A percentile compares a stretch with the other conserved stretches of the same genome.
Conservation (phyloP, 2,888 invertebrate genomes). For the Leptinotarsa haldemani region DNA sequence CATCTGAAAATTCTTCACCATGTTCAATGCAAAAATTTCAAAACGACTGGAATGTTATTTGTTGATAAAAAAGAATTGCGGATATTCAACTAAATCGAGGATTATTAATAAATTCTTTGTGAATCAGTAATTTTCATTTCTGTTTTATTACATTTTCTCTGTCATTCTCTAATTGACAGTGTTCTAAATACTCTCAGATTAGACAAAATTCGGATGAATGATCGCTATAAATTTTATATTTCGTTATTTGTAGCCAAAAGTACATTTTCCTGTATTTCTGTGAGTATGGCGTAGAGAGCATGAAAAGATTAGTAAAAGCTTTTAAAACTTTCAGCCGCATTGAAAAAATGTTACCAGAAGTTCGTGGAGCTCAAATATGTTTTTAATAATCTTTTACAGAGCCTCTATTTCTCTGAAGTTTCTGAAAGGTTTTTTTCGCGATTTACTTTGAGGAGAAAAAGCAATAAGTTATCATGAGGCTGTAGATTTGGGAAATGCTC, state of each 20-base stretch:
- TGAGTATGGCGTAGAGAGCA: neutral
- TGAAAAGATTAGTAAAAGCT: conserved; percentile 10
- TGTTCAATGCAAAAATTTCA: too few species aligned
- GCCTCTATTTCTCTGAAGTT: neutral
- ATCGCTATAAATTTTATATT: neutral
- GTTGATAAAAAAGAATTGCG: too few species aligned
- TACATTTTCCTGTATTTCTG: neutral
- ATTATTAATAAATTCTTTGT: too few species aligned
- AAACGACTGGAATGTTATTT: too few species aligned
- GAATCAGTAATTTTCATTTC: too few species aligned
- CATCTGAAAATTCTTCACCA: too few species aligned
- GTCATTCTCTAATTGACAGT: neutral
- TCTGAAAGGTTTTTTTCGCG: neutral
- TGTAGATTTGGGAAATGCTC: too few species aligned
- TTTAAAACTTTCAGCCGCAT: neutral
- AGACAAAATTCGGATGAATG: neutral
- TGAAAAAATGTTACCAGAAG: conserved; percentile 6
- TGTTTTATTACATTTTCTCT: too few species aligned
- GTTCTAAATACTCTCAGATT: neutral
- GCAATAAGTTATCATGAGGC: neutral
- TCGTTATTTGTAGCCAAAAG: neutral
- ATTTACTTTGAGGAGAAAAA: neutral
- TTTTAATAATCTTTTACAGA: neutral
- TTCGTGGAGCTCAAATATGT: neutral
- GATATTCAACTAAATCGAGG: too few species aligned